Base-by-base conservation (phyloP, 2,888 invertebrate species). In the Temnothorax unifasciatus region DNA sequence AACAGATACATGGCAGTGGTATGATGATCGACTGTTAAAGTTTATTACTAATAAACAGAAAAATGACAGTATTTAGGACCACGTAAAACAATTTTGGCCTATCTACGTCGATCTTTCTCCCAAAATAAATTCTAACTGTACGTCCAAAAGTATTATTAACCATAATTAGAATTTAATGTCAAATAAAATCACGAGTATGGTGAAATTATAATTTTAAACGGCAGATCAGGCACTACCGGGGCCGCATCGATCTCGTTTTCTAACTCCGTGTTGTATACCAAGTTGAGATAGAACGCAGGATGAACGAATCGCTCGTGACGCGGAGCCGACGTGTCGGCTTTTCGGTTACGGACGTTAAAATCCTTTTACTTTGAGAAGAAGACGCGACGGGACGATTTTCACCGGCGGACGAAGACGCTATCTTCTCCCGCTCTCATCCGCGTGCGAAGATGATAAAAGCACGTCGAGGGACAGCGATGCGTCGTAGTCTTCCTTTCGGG, bases 381-480 rank as follows among this genome's bases (percentile, higher is more conserved):
- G 38, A 54, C 1, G 44, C 34, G 44, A 63, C 25, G 18, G 47
- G 41, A 38, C 18, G 34, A 57, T 52, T 52, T 41, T 18, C 41
- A 29, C 2, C 68, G 44, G 57, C 61, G 41, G 6, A 25, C 15
- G 75, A 25, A 18, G 25, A 15, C 1, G 47, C 44, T 18, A 8
- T 84, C 79, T 47, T 52, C 79, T 85, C 74, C 81, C 82, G 68
- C 83, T 66, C 76, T 77, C 73, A 64, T 77, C 86, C 88, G 88
- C 77, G 59, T 54, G 63, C 86, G 82, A 86, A 93, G 91, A 90
- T 93, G 90, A 93, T 93, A 93, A 93, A 93, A 93, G 92, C 88
- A 85, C 86, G 88, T 79, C 82, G 89, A 87, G 86, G 82, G 77
- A 84, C 86, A 82, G 50, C 77, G 76, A 41, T 71, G 71, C 50